These are phyloP conservation scores for Meloe dianella DNA, from an alignment of 2,888 invertebrate genomes.

Conservation along the genomic window DNA sequence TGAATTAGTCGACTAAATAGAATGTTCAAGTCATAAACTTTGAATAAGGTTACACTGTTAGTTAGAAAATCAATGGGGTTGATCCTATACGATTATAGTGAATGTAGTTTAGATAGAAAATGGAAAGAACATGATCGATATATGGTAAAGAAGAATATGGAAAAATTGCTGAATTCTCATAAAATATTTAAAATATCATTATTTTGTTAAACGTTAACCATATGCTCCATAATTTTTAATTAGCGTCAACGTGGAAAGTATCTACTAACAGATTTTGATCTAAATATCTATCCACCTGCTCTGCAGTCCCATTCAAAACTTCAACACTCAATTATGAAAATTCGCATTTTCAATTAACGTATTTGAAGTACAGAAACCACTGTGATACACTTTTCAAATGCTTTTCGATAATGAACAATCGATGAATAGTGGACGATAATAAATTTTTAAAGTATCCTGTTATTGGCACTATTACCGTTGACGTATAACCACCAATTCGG, in stretches of 20 bases:
- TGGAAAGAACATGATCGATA: background rate
- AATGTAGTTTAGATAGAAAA: background rate
- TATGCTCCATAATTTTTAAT: too few relatives aligned
- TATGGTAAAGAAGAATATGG: background rate
- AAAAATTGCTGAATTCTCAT: background rate
- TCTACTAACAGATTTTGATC: too few relatives aligned
- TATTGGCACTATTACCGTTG: background rate
- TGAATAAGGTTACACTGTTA: conserved; percentile 8
- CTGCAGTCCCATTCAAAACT: background rate
- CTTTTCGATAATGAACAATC: background rate
- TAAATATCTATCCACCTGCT: background rate
- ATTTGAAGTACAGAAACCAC: too few relatives aligned
- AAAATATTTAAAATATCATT: background rate
- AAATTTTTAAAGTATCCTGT: background rate
- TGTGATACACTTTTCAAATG: too few relatives aligned
- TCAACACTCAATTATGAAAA: background rate
- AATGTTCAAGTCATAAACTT: conserved; percentile 10
- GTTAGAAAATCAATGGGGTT: conserved; percentile 5
- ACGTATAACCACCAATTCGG: background rate
- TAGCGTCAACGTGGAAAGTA: too few relatives aligned
- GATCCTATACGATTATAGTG: background rate
- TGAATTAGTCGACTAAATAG: conserved; percentile 9
- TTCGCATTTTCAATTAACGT: background rate
- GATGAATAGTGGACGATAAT: background rate
- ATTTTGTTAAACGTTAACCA: too few relatives aligned